These are phyloP conservation scores for Octopus sinensis DNA, from an alignment of 1,140 invertebrate genomes.

Conservation along the genomic window DNA sequence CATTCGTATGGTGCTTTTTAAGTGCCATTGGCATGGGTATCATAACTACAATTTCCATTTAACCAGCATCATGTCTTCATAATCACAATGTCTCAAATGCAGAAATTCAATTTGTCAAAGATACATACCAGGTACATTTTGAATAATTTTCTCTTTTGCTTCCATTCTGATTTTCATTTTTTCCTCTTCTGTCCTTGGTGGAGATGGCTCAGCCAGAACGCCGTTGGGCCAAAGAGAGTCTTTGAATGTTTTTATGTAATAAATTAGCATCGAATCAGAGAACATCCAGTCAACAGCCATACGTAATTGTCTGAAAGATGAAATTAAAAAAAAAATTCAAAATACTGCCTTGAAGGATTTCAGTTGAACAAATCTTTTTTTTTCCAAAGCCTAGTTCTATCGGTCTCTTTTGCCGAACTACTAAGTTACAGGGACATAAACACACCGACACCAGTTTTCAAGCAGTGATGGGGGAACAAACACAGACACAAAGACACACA, in stretches of 20 bases:
- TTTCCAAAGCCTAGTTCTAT: too few relatives aligned
- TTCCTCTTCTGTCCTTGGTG: slow-evolving; percentile 68
- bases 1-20: too few relatives aligned
- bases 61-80: too few relatives aligned
- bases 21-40: too few relatives aligned
- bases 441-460: too few relatives aligned
- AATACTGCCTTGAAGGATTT: not conserved
- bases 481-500: too few relatives aligned
- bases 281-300: slow-evolving; percentile 83
- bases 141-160: slow-evolving; percentile 55
- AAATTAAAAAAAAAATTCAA: slow-evolving; percentile 2
- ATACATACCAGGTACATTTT: slow-evolving; percentile 53
- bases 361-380: too few relatives aligned
- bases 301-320: slow-evolving; percentile 71
- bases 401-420: too few relatives aligned
- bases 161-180: slow-evolving; percentile 63
- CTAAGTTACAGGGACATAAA: too few relatives aligned
- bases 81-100: too few relatives aligned
- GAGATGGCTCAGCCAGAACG: slow-evolving; percentile 61
- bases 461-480: too few relatives aligned
- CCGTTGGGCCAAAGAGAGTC: slow-evolving; percentile 88
- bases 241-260: slow-evolving; percentile 77
- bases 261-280: slow-evolving; percentile 85
- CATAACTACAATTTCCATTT: too few relatives aligned
- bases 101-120: not conserved